Evolutionary conservation across 1,140 invertebrate genomes (phyloP).

Genomic region (Heliconius hermathena): DNA sequence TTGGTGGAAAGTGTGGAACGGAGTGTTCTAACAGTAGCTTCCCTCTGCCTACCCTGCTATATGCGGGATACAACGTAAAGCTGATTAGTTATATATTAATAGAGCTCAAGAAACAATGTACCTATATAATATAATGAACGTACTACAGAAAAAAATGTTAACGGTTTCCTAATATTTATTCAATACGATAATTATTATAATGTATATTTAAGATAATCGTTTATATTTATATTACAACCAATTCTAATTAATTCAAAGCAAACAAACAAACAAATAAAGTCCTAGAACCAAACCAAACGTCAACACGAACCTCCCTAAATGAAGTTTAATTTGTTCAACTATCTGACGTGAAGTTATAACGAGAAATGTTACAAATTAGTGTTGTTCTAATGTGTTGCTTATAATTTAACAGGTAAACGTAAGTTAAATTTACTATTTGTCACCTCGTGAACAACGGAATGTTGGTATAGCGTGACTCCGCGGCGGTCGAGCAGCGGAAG

Average conservation of each 20-base stretch:
- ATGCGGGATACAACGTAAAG: too few species aligned
- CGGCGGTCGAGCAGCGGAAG: conserved; percentile 45
- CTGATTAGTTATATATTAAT: too few species aligned
- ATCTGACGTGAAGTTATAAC: conserved; percentile 33
- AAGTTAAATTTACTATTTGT: conserved; percentile 78
- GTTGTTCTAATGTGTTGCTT: conserved; percentile 50
- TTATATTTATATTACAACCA: background rate
- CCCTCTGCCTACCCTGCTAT: too few species aligned
- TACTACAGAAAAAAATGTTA: too few species aligned
- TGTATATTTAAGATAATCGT: background rate
- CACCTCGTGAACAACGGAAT: conserved; percentile 72
- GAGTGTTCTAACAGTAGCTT: too few species aligned
- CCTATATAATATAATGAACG: too few species aligned
- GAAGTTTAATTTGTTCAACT: conserved; percentile 33
- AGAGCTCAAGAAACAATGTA: too few species aligned
- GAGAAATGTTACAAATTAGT: conserved; percentile 35
- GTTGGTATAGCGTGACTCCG: conserved; percentile 69
- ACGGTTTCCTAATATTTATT: background rate
- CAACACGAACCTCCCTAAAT: conserved; percentile 20
- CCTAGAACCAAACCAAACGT: conserved; percentile 14
- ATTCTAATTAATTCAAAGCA: background rate
- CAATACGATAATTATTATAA: background rate
- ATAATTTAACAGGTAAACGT: conserved; percentile 67
- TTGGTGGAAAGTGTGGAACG: too few species aligned
- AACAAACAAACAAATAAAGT: background rate